These are phyloP conservation scores for Crenuchus spilurus DNA, from an alignment of 2,797 vertebrate species.

Conservation along the genomic window DNA sequence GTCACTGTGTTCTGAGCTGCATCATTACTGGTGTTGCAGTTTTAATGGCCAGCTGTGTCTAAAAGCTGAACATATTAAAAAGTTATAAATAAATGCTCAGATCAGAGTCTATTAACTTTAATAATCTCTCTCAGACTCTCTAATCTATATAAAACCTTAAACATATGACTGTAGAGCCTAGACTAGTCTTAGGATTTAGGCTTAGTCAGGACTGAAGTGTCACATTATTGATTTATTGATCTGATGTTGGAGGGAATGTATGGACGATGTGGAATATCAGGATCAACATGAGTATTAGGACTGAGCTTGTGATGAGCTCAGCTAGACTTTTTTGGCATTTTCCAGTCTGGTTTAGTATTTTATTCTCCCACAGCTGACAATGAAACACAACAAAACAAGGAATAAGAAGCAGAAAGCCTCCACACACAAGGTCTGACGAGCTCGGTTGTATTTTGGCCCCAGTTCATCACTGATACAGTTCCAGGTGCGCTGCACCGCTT, in stretches of 20 bases:
- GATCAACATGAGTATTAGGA: slow-evolving; percentile 14
- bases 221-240: not conserved
- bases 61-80: too few relatives aligned
- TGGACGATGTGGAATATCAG: not conserved
- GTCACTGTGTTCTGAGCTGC: too few relatives aligned
- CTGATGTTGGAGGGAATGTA: not conserved
- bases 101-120: too few relatives aligned
- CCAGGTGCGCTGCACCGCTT: slow-evolving; percentile 50
- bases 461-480: slow-evolving; percentile 36
- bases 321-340: slow-evolving; percentile 64
- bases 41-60: too few relatives aligned
- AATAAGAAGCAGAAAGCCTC: slow-evolving; percentile 49
- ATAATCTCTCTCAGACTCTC: too few relatives aligned
- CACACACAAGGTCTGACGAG: slow-evolving; percentile 33
- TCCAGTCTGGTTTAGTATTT: slow-evolving; percentile 34
- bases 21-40: too few relatives aligned
- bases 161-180: too few relatives aligned
- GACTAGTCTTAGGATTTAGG: not conserved
- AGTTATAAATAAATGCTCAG: too few relatives aligned
- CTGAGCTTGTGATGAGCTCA: slow-evolving; percentile 26
- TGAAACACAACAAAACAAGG: slow-evolving; percentile 45
- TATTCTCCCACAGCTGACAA: slow-evolving; percentile 41
- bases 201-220: not conserved
- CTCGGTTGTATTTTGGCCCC: slow-evolving; percentile 46
- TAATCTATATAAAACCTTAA: too few relatives aligned